Conservation (phyloP, 2,113 vertebrate genomes). For the Anoplopoma fimbria region DNA sequence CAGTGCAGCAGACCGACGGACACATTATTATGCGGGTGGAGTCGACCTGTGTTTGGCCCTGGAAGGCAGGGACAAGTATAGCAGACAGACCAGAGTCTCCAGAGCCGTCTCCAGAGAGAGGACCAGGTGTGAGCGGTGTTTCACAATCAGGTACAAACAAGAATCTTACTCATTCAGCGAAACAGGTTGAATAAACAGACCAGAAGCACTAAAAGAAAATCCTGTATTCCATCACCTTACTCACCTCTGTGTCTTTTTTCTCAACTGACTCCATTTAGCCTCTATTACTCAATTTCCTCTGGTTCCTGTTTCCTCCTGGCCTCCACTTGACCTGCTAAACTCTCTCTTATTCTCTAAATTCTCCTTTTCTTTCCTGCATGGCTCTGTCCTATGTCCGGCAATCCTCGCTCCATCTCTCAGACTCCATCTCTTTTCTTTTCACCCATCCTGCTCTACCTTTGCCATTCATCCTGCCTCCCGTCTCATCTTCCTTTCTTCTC, state of each 20-base stretch:
- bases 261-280: neutral
- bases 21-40: constrained; percentile 15
- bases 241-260: neutral
- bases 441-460: constrained; percentile 5
- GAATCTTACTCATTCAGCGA: neutral
- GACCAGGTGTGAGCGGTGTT: neutral
- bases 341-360: constrained; percentile 6
- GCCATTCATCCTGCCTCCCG: constrained; percentile 22
- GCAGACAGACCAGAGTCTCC: neutral
- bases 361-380: neutral
- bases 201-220: neutral
- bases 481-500: constrained; percentile 38
- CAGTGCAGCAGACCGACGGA: neutral
- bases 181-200: neutral
- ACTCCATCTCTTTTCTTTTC: no score
- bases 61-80: neutral
- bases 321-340: constrained; percentile 30
- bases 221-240: constrained; percentile 12
- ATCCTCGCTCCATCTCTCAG: constrained; percentile 3
- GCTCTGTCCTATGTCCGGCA: neutral
- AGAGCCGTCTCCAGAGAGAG: neutral
- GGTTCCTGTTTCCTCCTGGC: neutral
- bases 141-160: neutral
- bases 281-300: neutral
- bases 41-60: neutral